Conservation (phyloP, 2,888 invertebrate species). For the Priocnemis perturbator region DNA sequence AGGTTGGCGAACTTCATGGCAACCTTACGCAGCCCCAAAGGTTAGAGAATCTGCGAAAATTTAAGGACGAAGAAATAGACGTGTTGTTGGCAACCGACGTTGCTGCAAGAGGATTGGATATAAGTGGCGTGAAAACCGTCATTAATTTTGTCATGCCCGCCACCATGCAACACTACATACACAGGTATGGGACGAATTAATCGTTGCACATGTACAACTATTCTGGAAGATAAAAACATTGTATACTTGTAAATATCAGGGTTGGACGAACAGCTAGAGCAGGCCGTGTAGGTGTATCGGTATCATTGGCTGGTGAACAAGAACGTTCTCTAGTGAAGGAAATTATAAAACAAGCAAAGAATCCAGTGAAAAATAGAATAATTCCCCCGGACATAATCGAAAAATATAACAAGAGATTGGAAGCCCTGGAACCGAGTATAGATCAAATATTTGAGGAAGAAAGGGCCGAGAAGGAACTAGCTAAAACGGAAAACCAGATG, state of each 20-base stretch:
- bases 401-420: constrained; percentile 87
- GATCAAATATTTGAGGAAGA: constrained; percentile 90
- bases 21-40: constrained; percentile 97
- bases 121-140: constrained; percentile 97
- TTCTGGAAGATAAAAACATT: neutral
- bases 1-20: constrained; percentile 94
- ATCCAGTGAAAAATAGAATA: constrained; percentile 90
- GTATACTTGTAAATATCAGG: constrained; percentile 62
- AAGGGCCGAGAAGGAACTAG: constrained; percentile 86
- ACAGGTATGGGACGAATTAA: constrained; percentile 77
- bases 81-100: constrained; percentile 96
- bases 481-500: constrained; percentile 90
- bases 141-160: constrained; percentile 98
- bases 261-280: constrained; percentile 98
- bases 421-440: constrained; percentile 87
- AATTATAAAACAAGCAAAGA: constrained; percentile 89
- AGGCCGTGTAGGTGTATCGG: constrained; percentile 93
- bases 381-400: constrained; percentile 92
- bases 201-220: neutral
- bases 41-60: constrained; percentile 90
- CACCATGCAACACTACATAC: constrained; percentile 96
- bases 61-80: constrained; percentile 90
- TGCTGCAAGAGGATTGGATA: constrained; percentile 96
- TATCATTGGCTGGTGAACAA: constrained; percentile 95
- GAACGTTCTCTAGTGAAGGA: constrained; percentile 94